These are phyloP conservation scores for Magallana ariakensis DNA, from an alignment of 1,140 invertebrate genomes.

Conservation along the genomic window DNA sequence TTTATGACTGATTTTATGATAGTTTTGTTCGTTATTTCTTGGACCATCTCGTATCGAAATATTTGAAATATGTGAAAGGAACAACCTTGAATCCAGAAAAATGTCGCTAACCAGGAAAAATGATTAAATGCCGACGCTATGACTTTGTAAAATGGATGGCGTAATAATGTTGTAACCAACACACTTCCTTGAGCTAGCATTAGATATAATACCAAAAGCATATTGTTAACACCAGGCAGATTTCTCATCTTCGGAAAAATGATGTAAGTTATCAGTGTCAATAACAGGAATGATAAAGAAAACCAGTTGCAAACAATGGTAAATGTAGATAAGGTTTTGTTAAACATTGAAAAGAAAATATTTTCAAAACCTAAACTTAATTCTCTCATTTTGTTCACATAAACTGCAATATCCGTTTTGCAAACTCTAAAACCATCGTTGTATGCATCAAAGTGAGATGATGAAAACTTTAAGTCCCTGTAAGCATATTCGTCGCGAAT, in stretches of 20 bases:
- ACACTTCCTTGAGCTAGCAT: constrained; percentile 61
- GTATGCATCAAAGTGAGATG: background rate
- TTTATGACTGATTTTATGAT: background rate
- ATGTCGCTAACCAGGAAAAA: constrained; percentile 93
- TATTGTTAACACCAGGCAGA: constrained; percentile 65
- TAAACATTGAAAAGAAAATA: background rate
- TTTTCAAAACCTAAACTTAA: background rate
- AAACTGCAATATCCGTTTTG: background rate
- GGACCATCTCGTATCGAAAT: constrained; percentile 61
- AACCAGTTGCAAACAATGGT: background rate
- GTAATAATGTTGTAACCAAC: background rate
- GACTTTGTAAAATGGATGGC: constrained; percentile 52
- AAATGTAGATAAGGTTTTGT: background rate
- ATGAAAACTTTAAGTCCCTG: too few species aligned
- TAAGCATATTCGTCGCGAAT: too few species aligned
- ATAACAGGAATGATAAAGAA: constrained; percentile 59
- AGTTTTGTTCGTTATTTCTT: background rate
- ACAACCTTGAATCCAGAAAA: constrained; percentile 97
- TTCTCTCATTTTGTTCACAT: background rate
- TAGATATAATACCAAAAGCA: constrained; percentile 57
- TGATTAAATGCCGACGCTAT: constrained; percentile 89
- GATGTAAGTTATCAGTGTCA: constrained; percentile 60
- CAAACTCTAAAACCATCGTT: background rate
- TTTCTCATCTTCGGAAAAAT: constrained; percentile 58
- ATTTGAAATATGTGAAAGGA: constrained; percentile 83